phyloP scores from a whole-genome alignment of 1,140 invertebrate genomes.

The Macrosteles quadrilineatus region DNA sequence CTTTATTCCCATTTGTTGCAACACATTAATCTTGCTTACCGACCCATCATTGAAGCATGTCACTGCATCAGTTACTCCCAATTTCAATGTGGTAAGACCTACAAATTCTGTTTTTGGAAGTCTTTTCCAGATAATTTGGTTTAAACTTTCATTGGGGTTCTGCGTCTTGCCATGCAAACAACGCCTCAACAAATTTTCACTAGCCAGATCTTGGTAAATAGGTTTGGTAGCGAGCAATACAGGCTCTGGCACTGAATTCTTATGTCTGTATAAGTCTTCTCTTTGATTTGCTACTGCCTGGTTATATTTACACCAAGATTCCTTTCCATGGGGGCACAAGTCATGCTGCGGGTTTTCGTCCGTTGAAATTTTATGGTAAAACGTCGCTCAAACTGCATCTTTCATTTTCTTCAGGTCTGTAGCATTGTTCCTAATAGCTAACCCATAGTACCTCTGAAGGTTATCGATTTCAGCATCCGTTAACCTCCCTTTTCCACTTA shows the following conservation, averaged over 20 bases:
- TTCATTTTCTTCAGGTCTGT: not conserved
- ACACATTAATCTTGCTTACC: too few species aligned
- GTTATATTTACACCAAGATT: not conserved
- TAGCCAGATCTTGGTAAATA: not conserved
- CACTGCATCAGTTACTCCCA: too few species aligned
- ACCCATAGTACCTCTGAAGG: not conserved
- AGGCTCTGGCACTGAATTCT: not conserved
- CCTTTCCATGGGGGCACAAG: not conserved
- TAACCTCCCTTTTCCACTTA: not conserved
- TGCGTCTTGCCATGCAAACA: conserved; percentile 10
- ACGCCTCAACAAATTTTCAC: not conserved
- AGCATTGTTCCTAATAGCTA: not conserved
- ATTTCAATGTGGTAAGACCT: too few species aligned
- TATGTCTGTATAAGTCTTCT: not conserved
- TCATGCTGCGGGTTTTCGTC: not conserved
- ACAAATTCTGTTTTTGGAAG: not conserved
- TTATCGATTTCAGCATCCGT: not conserved
- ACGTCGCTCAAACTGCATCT: not conserved
- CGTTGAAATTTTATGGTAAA: not conserved
- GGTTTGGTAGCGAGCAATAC: not conserved
- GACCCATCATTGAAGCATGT: too few species aligned
- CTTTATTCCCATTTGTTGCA: too few species aligned
- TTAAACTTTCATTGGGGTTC: conserved; percentile 26
- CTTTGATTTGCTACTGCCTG: not conserved
- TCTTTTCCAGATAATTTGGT: conserved; percentile 13